Evolutionary conservation across 2,113 vertebrate species (phyloP), one percentile per base, ranked within the genome.

Genomic region (Spizaetus ornatus): DNA sequence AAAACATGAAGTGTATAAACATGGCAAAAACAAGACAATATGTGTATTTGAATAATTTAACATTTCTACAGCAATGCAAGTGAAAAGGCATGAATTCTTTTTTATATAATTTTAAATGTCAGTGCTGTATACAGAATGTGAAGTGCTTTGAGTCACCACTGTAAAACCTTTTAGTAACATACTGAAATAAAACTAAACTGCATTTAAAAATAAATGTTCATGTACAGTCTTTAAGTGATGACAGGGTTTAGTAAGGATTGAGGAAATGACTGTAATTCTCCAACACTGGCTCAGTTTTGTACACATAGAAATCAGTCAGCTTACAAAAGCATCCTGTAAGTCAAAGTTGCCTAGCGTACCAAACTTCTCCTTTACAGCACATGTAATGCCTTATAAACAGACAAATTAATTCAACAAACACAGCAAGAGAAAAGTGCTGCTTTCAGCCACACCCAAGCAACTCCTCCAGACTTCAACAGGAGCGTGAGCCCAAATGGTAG

Each of bases 141-240:
- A 95, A 97, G 91, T 79, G 86, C 83, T 88, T 84, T 87, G 86
- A 91, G 91, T 89, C 86, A 92, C 86, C 6, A 3, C 61, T 79
- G 83, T 31, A 84, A 81, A 88, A 79, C 77, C 91, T 79, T 89
- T 83, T n/a, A 82, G 89, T 29, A 79, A 91, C 48, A 72, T 10
- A 22, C 62, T 43, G 76, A 74, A 91, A 79, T 59, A 77, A 79
- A 89, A 91, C 36, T 61, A 34, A 88, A 82, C 58, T 42, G 88
- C 21, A 38, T 82, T 95, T 91, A 56, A 84, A 95, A 96, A 88
- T 59, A 94, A 86, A 79, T 20, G 56, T 8, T 80, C 70, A 38
- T 9, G 27, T 58, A 65, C 47, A 91, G 73, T 40, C 43, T 86
- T 61, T 2, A 65, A 81, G 67, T 17, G 78, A 82, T 62, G 53